A percentile compares a stretch with the other conserved stretches of the same genome.
phyloP scores from a whole-genome alignment of 2,888 invertebrate genomes.

The Drosophila mettleri region DNA sequence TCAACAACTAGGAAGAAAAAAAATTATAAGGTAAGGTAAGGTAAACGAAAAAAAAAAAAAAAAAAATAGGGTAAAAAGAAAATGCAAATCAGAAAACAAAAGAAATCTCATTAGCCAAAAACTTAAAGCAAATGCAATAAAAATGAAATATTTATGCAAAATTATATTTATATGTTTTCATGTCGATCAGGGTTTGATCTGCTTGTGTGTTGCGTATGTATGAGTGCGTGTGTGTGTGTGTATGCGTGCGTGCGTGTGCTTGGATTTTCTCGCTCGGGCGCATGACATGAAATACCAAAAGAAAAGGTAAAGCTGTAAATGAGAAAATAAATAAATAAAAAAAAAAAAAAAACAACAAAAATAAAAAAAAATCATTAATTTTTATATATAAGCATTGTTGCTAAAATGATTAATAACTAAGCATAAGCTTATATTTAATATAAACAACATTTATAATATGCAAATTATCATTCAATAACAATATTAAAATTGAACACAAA shows the following conservation, averaged over 20 bases:
- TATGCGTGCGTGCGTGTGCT: not conserved
- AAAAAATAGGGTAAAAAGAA: not conserved
- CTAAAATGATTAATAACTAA: not conserved
- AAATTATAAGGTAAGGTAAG: not conserved
- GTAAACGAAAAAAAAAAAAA: no score
- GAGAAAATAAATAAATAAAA: slow-evolving; percentile 27
- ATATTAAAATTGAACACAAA: slow-evolving; percentile 6
- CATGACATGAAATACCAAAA: slow-evolving; percentile 38
- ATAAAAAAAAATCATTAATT: not conserved
- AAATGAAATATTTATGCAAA: slow-evolving; percentile 4
- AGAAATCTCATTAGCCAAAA: not conserved
- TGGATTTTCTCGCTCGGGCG: slow-evolving; percentile 21
- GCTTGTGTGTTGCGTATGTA: slow-evolving; percentile 27
- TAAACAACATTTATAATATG: slow-evolving; percentile 16
- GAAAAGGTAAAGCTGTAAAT: slow-evolving; percentile 40
- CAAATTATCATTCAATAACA: slow-evolving; percentile 10
- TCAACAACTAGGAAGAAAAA: not conserved
- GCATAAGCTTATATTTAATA: slow-evolving; percentile 5
- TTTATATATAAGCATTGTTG: not conserved
- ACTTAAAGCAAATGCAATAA: slow-evolving; percentile 20
- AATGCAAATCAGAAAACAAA: not conserved
- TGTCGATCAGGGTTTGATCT: slow-evolving; percentile 2
- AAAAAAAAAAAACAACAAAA: not conserved
- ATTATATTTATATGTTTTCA: not conserved
- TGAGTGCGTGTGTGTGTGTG: slow-evolving; percentile 24